A percentile compares a stretch with the other conserved stretches of the same genome.
Conservation (phyloP, 2,113 vertebrate species). For the Nothobranchius furzeri region DNA sequence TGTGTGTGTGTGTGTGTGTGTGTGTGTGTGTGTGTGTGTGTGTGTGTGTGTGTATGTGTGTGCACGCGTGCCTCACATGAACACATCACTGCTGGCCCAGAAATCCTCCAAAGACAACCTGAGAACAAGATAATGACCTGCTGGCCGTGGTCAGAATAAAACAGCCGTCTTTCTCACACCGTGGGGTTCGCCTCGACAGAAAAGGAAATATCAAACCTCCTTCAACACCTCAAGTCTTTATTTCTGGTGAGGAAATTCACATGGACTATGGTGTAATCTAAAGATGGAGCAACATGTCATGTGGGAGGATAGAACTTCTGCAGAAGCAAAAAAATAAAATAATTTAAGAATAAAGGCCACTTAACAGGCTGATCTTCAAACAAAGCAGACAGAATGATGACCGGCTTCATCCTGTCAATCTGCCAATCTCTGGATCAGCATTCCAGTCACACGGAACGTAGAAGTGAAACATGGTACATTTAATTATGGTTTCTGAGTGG, state of each 20-base stretch:
- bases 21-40: no score
- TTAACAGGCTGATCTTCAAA: neutral
- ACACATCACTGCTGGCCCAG: neutral
- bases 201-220: conserved; percentile 16
- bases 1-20: conserved; percentile 1
- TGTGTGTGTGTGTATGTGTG: no score
- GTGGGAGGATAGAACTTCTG: neutral
- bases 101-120: conserved; percentile 28
- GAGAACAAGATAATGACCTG: conserved; percentile 47
- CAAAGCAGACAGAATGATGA: neutral
- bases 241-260: neutral
- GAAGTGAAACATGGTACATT: conserved; percentile 33
- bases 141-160: conserved; percentile 36
- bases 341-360: no score
- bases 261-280: neutral
- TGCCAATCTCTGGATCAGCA: conserved; percentile 28
- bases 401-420: conserved; percentile 4
- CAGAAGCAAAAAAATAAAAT: neutral
- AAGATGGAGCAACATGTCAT: neutral
- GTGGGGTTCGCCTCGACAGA: conserved; percentile 3
- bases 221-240: neutral
- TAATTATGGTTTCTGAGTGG: conserved; percentile 54
- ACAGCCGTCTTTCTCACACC: conserved; percentile 19
- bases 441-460: conserved; percentile 31
- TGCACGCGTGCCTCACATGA: no score